Conservation (phyloP, 2,888 invertebrate genomes). For the Apotomis capreana region DNA sequence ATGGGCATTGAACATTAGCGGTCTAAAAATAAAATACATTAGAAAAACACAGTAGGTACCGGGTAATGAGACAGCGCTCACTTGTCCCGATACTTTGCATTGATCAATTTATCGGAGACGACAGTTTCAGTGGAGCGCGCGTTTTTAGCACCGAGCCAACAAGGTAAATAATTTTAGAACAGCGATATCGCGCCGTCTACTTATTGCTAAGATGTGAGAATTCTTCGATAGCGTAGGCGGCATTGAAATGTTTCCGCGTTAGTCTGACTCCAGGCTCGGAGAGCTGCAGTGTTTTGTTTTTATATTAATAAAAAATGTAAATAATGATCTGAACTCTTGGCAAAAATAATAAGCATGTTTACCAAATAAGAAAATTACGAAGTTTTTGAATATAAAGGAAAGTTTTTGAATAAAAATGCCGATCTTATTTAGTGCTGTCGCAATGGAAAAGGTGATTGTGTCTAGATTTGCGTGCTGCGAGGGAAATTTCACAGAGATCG, state of each 20-base stretch:
- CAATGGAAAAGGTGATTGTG: conserved; percentile 89
- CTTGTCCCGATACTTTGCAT: conserved; percentile 57
- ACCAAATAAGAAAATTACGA: neutral
- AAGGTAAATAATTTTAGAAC: conserved; percentile 64
- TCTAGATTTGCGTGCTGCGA: conserved; percentile 94
- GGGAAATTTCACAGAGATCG: conserved; percentile 96
- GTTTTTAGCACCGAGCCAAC: conserved; percentile 58
- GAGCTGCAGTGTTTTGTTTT: neutral
- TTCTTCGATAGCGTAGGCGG: conserved; percentile 49
- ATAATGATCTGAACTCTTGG: neutral
- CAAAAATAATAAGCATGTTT: neutral
- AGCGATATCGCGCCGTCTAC: conserved; percentile 55
- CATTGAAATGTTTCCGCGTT: conserved; percentile 37
- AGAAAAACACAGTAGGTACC: neutral
- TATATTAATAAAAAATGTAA: neutral
- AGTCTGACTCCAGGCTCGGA: conserved; percentile 7
- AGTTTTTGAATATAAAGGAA: neutral
- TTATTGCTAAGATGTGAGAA: conserved; percentile 49
- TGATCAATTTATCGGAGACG: conserved; percentile 64
- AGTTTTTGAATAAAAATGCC: conserved; percentile 86
- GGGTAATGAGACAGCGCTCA: conserved; percentile 42
- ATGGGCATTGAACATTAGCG: neutral
- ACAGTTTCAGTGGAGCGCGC: conserved; percentile 66
- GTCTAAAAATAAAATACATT: conserved; percentile 16
- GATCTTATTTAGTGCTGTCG: conserved; percentile 93